phyloP scores from a whole-genome alignment of 2,797 vertebrate species.

The Brachyalestes nurse region DNA sequence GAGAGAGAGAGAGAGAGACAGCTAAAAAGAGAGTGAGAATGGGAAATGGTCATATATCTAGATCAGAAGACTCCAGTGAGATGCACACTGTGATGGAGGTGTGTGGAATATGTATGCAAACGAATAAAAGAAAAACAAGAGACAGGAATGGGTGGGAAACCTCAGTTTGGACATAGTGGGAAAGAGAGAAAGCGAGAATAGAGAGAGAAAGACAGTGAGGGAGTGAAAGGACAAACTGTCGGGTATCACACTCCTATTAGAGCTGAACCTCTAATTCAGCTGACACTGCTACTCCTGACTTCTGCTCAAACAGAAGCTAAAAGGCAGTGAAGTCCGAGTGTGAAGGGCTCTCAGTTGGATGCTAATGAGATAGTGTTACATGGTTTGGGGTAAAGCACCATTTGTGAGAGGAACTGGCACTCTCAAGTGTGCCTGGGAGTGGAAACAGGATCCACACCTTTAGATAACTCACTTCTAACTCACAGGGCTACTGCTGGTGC shows the following conservation, averaged over 20 bases:
- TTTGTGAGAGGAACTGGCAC: slow-evolving; percentile 37
- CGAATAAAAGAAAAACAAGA: background rate
- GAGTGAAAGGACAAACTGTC: slow-evolving; percentile 23
- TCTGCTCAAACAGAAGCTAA: slow-evolving; percentile 22
- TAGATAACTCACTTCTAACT: slow-evolving; percentile 7
- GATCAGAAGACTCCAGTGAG: background rate
- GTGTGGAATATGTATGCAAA: slow-evolving; percentile 2
- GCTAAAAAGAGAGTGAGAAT: too few species aligned
- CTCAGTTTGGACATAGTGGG: background rate
- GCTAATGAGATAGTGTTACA: slow-evolving; percentile 62
- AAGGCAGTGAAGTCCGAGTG: slow-evolving; percentile 34
- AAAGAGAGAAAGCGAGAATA: background rate
- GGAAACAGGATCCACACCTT: slow-evolving; percentile 33
- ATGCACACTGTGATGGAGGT: background rate
- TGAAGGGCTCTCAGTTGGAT: slow-evolving; percentile 62
- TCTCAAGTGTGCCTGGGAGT: background rate
- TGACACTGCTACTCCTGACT: background rate
- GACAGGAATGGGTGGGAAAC: background rate
- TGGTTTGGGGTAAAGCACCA: slow-evolving; percentile 9
- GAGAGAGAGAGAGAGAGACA: too few species aligned
- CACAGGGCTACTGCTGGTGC: slow-evolving; percentile 23
- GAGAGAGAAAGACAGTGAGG: background rate
- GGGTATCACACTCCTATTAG: slow-evolving; percentile 19
- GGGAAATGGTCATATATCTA: background rate
- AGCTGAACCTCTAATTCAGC: slow-evolving; percentile 22